Conservation (phyloP, 1,140 invertebrate genomes). For the Mya arenaria region DNA sequence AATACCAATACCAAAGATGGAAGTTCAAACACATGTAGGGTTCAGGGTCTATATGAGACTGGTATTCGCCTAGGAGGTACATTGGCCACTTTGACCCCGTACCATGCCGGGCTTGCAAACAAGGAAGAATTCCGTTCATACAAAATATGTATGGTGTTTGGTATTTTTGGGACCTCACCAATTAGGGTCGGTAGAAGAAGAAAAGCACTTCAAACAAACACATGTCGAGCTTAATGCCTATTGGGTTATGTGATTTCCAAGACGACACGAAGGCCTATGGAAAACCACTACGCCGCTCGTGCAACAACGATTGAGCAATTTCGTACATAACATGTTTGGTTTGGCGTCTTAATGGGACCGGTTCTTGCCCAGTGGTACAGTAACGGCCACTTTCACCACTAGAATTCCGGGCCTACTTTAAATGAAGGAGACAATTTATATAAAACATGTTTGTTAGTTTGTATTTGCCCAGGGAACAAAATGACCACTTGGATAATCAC, state of each 20-base stretch:
- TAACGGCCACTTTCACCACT: slow-evolving; percentile 99
- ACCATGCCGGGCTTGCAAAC: slow-evolving; percentile 94
- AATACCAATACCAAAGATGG: slow-evolving; percentile 47
- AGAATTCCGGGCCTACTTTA: slow-evolving; percentile 95
- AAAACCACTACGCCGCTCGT: too few species aligned
- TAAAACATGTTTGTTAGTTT: too few species aligned
- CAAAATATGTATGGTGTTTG: not conserved
- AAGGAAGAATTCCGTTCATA: too few species aligned
- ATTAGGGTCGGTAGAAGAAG: not conserved
- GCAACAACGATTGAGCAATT: too few species aligned
- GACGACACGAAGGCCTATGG: too few species aligned
- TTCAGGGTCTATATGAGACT: slow-evolving; percentile 87
- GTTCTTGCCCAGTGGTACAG: slow-evolving; percentile 94
- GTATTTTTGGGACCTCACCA: not conserved
- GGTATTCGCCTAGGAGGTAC: slow-evolving; percentile 95
- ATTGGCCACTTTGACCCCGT: slow-evolving; percentile 99
- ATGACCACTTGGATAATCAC: too few species aligned
- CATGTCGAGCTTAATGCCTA: too few species aligned
- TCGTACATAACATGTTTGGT: slow-evolving; percentile 93
- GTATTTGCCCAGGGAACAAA: too few species aligned
- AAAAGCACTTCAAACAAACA: not conserved
- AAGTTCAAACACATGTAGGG: not conserved
- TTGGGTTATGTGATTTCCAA: too few species aligned
- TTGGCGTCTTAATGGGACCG: slow-evolving; percentile 98
- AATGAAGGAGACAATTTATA: too few species aligned